These are phyloP conservation scores for Drusus annulatus DNA, from an alignment of 1,140 invertebrate genomes.

Conservation along the genomic window DNA sequence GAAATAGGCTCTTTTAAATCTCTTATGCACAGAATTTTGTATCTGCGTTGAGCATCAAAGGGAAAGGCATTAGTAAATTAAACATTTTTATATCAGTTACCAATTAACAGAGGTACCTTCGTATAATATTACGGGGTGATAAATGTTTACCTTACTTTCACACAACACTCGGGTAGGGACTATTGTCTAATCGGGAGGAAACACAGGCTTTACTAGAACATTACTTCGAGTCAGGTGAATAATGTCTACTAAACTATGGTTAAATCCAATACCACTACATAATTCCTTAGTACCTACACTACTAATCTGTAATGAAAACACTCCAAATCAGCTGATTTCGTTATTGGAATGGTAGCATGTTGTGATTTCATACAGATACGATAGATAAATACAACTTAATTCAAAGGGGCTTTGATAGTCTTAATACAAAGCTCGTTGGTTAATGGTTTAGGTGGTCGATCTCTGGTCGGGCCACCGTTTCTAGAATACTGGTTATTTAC, in stretches of 20 bases:
- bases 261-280: background rate
- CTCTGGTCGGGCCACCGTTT: slow-evolving; percentile 41
- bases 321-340: background rate
- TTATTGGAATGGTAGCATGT: slow-evolving; percentile 7
- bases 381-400: background rate
- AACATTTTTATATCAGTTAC: slow-evolving; percentile 16
- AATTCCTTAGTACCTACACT: background rate
- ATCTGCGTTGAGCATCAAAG: slow-evolving; percentile 76
- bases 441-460: slow-evolving; percentile 38
- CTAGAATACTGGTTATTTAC: slow-evolving; percentile 36
- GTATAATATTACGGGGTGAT: slow-evolving; percentile 22
- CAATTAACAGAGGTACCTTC: slow-evolving; percentile 31
- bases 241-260: slow-evolving; percentile 32
- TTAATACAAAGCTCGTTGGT: slow-evolving; percentile 47
- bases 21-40: slow-evolving; percentile 93
- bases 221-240: slow-evolving; percentile 49
- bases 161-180: slow-evolving; percentile 41
- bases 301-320: slow-evolving; percentile 28
- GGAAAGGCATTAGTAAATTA: slow-evolving; percentile 36
- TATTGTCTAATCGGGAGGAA: background rate
- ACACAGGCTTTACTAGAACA: slow-evolving; percentile 23
- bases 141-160: slow-evolving; percentile 34
- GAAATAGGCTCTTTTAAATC: slow-evolving; percentile 81
- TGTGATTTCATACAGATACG: background rate
- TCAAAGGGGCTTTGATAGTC: slow-evolving; percentile 48